A percentile compares a stretch with the other conserved stretches of the same genome.
Conservation (phyloP, 2,113 vertebrate species). For the Oreochromis spilurus region DNA sequence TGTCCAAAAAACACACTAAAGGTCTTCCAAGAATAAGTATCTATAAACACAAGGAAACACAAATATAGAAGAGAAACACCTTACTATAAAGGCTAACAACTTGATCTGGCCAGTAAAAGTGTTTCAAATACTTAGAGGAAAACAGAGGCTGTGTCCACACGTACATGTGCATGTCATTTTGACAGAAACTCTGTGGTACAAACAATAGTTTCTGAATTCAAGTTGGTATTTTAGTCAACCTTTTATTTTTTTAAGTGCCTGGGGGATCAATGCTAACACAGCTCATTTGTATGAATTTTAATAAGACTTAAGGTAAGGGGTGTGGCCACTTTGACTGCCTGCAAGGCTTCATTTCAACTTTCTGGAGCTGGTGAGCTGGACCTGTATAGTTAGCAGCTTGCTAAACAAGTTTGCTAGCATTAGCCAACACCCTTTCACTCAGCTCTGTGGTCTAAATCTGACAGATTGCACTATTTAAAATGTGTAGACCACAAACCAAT, state of each 20-base stretch:
- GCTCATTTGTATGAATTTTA: not conserved
- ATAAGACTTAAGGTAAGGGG: not conserved
- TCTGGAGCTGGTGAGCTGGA: not conserved
- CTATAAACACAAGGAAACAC: not conserved
- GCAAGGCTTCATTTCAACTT: not conserved
- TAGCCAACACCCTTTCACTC: not conserved
- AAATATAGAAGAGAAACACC: rapidly evolving
- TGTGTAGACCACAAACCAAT: not conserved
- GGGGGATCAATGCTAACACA: not conserved
- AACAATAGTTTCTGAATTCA: not conserved
- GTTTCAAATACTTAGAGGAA: not conserved
- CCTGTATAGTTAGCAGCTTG: not conserved
- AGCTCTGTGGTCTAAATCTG: not conserved
- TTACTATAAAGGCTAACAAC: not conserved
- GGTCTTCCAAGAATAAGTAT: not conserved
- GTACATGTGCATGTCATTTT: not conserved
- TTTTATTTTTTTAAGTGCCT: not conserved
- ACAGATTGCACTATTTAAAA: not conserved
- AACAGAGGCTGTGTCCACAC: not conserved
- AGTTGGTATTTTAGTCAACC: not conserved
- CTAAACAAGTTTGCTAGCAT: not conserved
- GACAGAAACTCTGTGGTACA: rapidly evolving
- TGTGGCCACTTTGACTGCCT: rapidly evolving
- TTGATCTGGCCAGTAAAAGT: not conserved
- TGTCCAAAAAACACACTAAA: not conserved